Evolutionary conservation across 2,113 vertebrate species (phyloP).

Genomic region (human (Homo sapiens)): GRCh38 chr9:15275501-15276000

Average conservation of each 20-base stretch:
- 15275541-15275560: not conserved
- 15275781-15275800: not conserved
- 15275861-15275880: not conserved
- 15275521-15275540: not conserved
- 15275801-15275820: not conserved
- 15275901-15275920: not conserved
- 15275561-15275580: not conserved
- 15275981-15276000: not conserved
- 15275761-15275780: not conserved
- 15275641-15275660: not conserved
- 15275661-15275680: not conserved
- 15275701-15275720: not conserved
- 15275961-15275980: not conserved
- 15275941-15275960: not conserved
- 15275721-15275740: not conserved
- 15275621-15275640: not conserved
- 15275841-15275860: no score
- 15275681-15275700: not conserved
- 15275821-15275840: not conserved
- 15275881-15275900: not conserved
- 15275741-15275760: not conserved
- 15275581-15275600: not conserved
- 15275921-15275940: not conserved
- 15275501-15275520: not conserved
- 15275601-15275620: not conserved